These are phyloP conservation scores for Noctua fimbriata DNA, from an alignment of 2,888 invertebrate genomes.

Conservation along the genomic window DNA sequence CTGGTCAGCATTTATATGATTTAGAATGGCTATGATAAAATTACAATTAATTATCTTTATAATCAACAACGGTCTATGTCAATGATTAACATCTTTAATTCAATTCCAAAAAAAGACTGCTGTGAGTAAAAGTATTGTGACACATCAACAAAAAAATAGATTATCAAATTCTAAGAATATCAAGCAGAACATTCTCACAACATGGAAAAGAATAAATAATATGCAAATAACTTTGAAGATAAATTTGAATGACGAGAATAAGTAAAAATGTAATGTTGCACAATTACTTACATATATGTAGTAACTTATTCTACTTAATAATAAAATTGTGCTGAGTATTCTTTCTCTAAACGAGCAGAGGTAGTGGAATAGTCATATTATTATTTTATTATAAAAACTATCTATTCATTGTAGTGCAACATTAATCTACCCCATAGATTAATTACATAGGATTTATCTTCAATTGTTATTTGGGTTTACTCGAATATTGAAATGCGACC, in stretches of 20 bases:
- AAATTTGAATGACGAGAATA: constrained; percentile 68
- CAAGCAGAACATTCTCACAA: constrained; percentile 26
- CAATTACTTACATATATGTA: background rate
- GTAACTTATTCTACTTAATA: background rate
- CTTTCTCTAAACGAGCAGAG: constrained; percentile 6
- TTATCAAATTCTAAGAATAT: background rate
- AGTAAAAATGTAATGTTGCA: constrained; percentile 16
- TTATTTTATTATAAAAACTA: constrained; percentile 30
- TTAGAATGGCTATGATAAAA: constrained; percentile 65
- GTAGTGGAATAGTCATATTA: constrained; percentile 4
- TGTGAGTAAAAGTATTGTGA: background rate
- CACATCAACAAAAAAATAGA: background rate
- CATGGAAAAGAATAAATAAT: constrained; percentile 49
- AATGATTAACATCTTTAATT: constrained; percentile 25
- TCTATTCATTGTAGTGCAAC: constrained; percentile 34
- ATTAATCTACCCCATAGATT: constrained; percentile 37
- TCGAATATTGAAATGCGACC: constrained; percentile 52
- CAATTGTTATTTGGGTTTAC: constrained; percentile 63
- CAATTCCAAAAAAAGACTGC: constrained; percentile 25
- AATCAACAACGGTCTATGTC: constrained; percentile 27
- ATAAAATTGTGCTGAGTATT: constrained; percentile 5
- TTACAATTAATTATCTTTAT: constrained; percentile 39
- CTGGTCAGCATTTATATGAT: constrained; percentile 74
- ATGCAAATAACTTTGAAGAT: constrained; percentile 75
- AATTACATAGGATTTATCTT: constrained; percentile 74